Base-by-base conservation (phyloP, 2,888 invertebrate species). In the Junonia oenone region DNA sequence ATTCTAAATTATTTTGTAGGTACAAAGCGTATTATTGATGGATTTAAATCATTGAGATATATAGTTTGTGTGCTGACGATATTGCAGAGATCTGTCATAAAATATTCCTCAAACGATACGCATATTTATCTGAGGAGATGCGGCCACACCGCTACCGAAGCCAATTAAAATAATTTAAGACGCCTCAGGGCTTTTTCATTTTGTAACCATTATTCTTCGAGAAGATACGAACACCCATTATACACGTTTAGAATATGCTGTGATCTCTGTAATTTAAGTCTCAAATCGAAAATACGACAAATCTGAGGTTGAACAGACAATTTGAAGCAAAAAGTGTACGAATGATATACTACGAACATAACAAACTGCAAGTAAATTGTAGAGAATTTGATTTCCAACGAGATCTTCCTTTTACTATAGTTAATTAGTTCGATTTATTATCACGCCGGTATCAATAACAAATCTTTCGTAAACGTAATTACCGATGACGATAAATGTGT, bases 91-190 rank as follows among this genome's bases (percentile, higher is more conserved):
- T 54, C 38, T 54, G 54, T 54, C 54, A 54, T 48, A n/a, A 53
- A 38, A 53, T 19, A 29, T 38, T 27, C 38, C 38, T 35, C 43
- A 26, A 43, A 26, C 43, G 22, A 43, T 40, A 33, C 29, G 53
- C 48, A 40, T 49, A 19, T 49, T 50, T 49, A 45, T 72, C 65
- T 66, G 71, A 76, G 74, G 73, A 73, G 38, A 40, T 40, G 38
- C 71, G 67, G 68, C 73, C 73, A 67, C 76, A 75, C 73, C 78
- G 90, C 91, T 91, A 91, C 91, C 86, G 90, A 81, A 88, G 83
- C 88, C 90, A 91, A 91, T 91, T 91, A 90, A 90, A 90, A 90
- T 90, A 90, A 91, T 90, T 89, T 83, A 86, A 86, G 82, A 85
- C 74, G 87, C 89, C 81, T 72, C 75, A 64, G 76, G 86, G 80